Conservation (phyloP, 1,140 invertebrate species). For the Ephestia elutella region DNA sequence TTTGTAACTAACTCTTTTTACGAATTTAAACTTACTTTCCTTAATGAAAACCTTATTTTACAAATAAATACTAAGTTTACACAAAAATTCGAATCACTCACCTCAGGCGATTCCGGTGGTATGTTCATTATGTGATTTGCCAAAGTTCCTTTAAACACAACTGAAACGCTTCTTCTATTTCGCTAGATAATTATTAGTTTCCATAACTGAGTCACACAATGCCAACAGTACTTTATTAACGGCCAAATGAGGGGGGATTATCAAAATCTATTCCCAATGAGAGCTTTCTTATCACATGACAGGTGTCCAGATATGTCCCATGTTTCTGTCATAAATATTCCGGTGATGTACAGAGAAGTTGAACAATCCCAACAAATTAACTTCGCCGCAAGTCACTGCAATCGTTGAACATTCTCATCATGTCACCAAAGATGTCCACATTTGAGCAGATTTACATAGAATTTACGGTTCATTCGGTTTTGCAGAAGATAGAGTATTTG, state of each 20-base stretch:
- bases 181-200: neutral
- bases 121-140: neutral
- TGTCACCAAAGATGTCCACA: neutral
- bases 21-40: too few relatives aligned
- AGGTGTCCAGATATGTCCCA: conserved; percentile 24
- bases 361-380: neutral
- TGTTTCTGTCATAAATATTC: conserved; percentile 14
- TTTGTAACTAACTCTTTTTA: too few relatives aligned
- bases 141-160: neutral
- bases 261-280: conserved; percentile 11
- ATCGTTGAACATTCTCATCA: neutral
- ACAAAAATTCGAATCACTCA: too few relatives aligned
- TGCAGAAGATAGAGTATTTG: conserved; percentile 27
- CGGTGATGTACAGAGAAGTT: neutral
- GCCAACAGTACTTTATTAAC: neutral
- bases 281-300: conserved; percentile 27
- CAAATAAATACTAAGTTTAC: too few relatives aligned
- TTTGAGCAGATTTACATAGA: conserved; percentile 5
- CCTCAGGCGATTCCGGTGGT: neutral
- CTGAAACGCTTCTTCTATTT: neutral
- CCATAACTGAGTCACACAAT: neutral
- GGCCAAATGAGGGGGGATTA: neutral
- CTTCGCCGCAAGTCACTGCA: neutral
- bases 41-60: too few relatives aligned
- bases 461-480: conserved; percentile 39